These are phyloP conservation scores for Rhineura floridana DNA, from an alignment of 2,113 vertebrate species.

Conservation along the genomic window DNA sequence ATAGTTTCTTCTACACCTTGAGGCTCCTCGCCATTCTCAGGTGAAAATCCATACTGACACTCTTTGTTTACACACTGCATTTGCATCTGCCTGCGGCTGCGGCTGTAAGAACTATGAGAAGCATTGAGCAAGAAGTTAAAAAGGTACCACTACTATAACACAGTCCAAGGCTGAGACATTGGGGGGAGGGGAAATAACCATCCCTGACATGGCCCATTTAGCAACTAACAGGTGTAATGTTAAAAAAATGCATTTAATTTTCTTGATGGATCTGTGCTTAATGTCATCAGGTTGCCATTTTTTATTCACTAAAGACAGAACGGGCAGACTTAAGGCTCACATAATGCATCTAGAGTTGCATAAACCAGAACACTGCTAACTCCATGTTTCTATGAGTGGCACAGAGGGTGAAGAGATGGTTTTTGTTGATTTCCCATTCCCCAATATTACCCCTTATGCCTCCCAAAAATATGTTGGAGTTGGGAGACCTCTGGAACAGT, in stretches of 20 bases:
- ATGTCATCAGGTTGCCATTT: background rate
- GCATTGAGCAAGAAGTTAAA: background rate
- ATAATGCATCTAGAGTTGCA: too few species aligned
- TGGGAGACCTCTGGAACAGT: too few species aligned
- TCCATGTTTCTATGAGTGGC: too few species aligned
- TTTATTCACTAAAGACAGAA: background rate
- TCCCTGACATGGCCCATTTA: background rate
- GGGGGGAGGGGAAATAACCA: background rate
- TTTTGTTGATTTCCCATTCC: too few species aligned
- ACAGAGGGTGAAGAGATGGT: too few species aligned
- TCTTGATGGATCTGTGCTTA: too few species aligned
- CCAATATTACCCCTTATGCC: too few species aligned
- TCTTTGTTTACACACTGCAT: conserved; percentile 81
- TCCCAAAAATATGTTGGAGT: too few species aligned
- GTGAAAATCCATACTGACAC: conserved; percentile 77
- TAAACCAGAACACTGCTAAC: too few species aligned
- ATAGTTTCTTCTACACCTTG: conserved; percentile 77
- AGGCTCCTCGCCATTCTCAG: conserved; percentile 74
- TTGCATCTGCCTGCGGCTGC: conserved; percentile 77
- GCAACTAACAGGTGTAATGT: background rate
- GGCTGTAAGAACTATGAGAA: conserved; percentile 71
- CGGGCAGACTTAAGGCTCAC: too few species aligned
- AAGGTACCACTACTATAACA: background rate
- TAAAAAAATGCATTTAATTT: background rate
- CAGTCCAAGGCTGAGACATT: background rate